Evolutionary conservation across 1,140 invertebrate genomes (phyloP).

Genomic region (Leguminivora glycinivorella): DNA sequence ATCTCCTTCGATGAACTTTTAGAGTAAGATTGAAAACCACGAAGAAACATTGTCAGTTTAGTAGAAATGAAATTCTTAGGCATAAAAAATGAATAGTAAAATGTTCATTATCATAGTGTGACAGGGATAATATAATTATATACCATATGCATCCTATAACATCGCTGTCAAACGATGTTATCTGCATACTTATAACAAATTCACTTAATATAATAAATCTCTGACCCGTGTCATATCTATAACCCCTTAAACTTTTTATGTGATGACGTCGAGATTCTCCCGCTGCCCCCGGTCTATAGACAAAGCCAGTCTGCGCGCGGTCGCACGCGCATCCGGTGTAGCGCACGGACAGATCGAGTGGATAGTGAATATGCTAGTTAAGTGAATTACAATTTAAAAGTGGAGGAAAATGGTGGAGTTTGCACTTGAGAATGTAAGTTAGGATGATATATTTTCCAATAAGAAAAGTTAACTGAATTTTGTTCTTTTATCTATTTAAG

Average conservation of each 20-base stretch:
- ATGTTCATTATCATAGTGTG: too few species aligned
- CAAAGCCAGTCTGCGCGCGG: slow-evolving; percentile 7
- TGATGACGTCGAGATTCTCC: not conserved
- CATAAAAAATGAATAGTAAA: too few species aligned
- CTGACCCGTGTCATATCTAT: not conserved
- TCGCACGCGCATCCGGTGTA: slow-evolving; percentile 54
- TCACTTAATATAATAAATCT: too few species aligned
- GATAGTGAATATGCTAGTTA: not conserved
- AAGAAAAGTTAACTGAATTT: not conserved
- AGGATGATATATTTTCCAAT: not conserved
- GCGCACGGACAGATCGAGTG: slow-evolving; percentile 10
- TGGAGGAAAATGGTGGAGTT: slow-evolving; percentile 69
- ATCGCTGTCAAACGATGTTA: too few species aligned
- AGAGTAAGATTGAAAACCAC: too few species aligned
- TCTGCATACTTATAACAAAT: too few species aligned
- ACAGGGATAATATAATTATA: too few species aligned
- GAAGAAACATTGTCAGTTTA: too few species aligned
- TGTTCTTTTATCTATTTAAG: not conserved
- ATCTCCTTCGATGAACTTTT: too few species aligned
- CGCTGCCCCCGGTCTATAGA: not conserved
- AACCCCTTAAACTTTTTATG: not conserved
- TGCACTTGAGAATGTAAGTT: slow-evolving; percentile 69
- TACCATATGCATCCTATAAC: too few species aligned
- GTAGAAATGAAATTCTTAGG: too few species aligned
- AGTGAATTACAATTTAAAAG: not conserved